These are phyloP conservation scores for Epinephelus lanceolatus DNA, from an alignment of 2,113 vertebrate species.

Conservation along the genomic window DNA sequence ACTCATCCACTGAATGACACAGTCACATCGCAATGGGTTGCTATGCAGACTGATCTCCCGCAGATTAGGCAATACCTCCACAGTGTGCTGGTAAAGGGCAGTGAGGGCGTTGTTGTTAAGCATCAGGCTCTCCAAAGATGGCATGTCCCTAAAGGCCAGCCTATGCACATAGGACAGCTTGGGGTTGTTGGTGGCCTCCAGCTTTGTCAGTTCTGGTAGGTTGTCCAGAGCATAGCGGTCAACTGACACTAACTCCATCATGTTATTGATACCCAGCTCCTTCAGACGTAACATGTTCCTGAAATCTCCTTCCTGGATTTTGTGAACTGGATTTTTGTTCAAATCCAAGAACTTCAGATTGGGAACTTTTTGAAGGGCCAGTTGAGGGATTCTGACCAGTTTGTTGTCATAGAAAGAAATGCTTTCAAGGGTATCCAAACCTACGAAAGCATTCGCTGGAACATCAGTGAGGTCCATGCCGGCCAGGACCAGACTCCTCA, in stretches of 20 bases:
- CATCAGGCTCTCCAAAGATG: constrained; percentile 97
- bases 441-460: constrained; percentile 93
- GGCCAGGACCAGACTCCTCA: constrained; percentile 95
- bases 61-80: constrained; percentile 92
- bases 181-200: constrained; percentile 98
- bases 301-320: constrained; percentile 97
- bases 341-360: constrained; percentile 98
- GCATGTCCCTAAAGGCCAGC: constrained; percentile 93
- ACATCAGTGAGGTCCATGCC: constrained; percentile 97
- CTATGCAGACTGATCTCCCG: constrained; percentile 97
- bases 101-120: constrained; percentile 96
- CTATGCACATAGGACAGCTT: constrained; percentile 95
- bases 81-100: constrained; percentile 92
- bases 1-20: constrained; percentile 96
- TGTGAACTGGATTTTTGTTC: constrained; percentile 97
- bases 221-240: constrained; percentile 95
- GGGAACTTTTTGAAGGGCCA: constrained; percentile 93
- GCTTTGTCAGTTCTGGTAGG: constrained; percentile 96
- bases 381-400: constrained; percentile 92
- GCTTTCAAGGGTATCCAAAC: constrained; percentile 95
- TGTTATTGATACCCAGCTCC: constrained; percentile 97
- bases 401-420: constrained; percentile 98
- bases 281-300: constrained; percentile 94
- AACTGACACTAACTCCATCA: constrained; percentile 95
- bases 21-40: constrained; percentile 96